Evolutionary conservation across 2,797 vertebrate genomes (phyloP).

Genomic region (Parambassis ranga): DNA sequence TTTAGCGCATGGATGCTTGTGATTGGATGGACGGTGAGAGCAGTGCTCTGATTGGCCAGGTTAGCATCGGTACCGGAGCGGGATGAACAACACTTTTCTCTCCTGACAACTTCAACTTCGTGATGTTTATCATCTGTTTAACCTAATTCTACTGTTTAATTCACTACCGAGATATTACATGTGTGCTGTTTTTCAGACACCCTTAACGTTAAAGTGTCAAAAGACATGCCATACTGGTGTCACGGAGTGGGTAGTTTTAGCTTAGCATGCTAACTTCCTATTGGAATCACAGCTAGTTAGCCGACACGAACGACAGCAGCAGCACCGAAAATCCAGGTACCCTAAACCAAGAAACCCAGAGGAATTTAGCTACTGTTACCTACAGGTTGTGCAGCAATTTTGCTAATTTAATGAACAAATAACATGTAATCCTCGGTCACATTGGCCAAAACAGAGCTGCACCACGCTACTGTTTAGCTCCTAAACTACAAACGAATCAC

Average conservation of each 20-base stretch:
- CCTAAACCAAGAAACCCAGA: not conserved
- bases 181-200: rapidly evolving
- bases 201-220: not conserved
- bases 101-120: not conserved
- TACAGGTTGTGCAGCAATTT: not conserved
- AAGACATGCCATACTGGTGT: not conserved
- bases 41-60: slow-evolving; percentile 42
- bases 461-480: not conserved
- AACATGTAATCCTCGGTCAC: rapidly evolving
- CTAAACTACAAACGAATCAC: no score
- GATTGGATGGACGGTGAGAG: slow-evolving; percentile 29
- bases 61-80: not conserved
- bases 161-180: not conserved
- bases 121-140: not conserved
- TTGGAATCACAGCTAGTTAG: not conserved
- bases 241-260: slow-evolving; percentile 20
- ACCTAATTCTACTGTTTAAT: rapidly evolving
- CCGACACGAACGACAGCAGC: not conserved
- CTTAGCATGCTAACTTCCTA: slow-evolving; percentile 20
- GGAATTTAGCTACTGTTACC: no score
- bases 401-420: not conserved
- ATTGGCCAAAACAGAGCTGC: rapidly evolving
- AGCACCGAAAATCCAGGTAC: slow-evolving; percentile 19
- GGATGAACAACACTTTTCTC: not conserved
- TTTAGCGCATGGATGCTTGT: not conserved